Evolutionary conservation across 2,888 invertebrate genomes (phyloP).

Genomic region (Heteromurus nitidus): DNA sequence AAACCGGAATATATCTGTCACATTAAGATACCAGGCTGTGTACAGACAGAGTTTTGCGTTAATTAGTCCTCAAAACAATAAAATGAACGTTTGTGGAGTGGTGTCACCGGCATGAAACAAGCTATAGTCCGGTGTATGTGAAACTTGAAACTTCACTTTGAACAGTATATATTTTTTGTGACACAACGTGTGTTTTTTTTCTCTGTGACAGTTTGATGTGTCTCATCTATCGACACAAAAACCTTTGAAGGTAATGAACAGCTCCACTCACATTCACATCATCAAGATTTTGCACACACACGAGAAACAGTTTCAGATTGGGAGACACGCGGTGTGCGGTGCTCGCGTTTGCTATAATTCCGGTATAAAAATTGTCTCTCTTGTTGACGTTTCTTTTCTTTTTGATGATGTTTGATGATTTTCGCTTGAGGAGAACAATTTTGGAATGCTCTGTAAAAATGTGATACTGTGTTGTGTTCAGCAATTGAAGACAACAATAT

Average conservation of each 20-base stretch:
- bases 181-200: too few relatives aligned
- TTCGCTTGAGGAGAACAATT: not conserved
- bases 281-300: not conserved
- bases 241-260: constrained; percentile 11
- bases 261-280: not conserved
- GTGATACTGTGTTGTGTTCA: not conserved
- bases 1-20: too few relatives aligned
- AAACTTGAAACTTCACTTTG: not conserved
- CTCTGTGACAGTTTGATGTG: constrained; percentile 21
- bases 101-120: not conserved
- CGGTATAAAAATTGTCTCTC: constrained; percentile 2
- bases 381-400: not conserved
- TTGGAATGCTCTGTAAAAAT: constrained; percentile 14
- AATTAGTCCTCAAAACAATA: not conserved
- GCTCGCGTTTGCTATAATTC: not conserved
- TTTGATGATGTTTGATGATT: not conserved
- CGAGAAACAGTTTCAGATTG: not conserved
- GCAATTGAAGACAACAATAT: not conserved
- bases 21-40: too few relatives aligned
- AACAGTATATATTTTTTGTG: constrained; percentile 4
- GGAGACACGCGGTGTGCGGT: constrained; percentile 1
- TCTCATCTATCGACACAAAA: constrained; percentile 29
- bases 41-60: not conserved
- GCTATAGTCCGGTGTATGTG: constrained; percentile 5
- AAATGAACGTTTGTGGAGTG: not conserved